A percentile compares a stretch with the other conserved stretches of the same genome.
Evolutionary conservation across 2,113 vertebrate species (phyloP).

Genomic region (Hippocampus zosterae): DNA sequence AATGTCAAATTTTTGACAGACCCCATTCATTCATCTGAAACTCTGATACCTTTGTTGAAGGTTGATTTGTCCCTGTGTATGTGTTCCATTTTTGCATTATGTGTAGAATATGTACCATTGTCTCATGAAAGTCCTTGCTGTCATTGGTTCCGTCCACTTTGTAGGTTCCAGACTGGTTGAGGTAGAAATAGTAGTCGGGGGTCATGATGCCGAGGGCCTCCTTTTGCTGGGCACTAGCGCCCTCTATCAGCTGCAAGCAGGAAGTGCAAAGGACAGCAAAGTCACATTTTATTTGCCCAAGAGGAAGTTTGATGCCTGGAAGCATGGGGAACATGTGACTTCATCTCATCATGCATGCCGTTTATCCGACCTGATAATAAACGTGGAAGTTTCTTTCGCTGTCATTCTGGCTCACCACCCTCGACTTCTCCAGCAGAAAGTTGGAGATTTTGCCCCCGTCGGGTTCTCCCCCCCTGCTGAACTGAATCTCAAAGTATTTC

Average conservation of each 20-base stretch:
- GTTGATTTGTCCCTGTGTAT: background rate
- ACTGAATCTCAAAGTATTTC: slow-evolving; percentile 98
- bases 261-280: slow-evolving; percentile 7
- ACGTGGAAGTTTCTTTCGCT: slow-evolving; percentile 94
- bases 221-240: slow-evolving; percentile 80
- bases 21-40: too few relatives aligned
- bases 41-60: background rate
- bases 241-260: slow-evolving; percentile 81
- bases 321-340: background rate
- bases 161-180: slow-evolving; percentile 92
- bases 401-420: slow-evolving; percentile 94
- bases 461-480: slow-evolving; percentile 92
- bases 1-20: too few relatives aligned
- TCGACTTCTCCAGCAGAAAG: slow-evolving; percentile 93
- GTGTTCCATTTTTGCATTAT: background rate
- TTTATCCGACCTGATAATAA: slow-evolving; percentile 86
- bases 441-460: slow-evolving; percentile 97
- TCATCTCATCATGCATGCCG: background rate
- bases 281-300: background rate
- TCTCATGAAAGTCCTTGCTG: slow-evolving; percentile 85
- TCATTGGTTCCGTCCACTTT: slow-evolving; percentile 92
- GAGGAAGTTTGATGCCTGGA: background rate
- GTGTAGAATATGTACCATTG: slow-evolving; percentile 73
- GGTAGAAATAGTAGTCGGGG: slow-evolving; percentile 90
- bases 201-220: slow-evolving; percentile 88